Evolutionary conservation across 2,888 invertebrate genomes (phyloP), one percentile per base, ranked within the genome.

Genomic region (Torymus aiolomorphi): DNA sequence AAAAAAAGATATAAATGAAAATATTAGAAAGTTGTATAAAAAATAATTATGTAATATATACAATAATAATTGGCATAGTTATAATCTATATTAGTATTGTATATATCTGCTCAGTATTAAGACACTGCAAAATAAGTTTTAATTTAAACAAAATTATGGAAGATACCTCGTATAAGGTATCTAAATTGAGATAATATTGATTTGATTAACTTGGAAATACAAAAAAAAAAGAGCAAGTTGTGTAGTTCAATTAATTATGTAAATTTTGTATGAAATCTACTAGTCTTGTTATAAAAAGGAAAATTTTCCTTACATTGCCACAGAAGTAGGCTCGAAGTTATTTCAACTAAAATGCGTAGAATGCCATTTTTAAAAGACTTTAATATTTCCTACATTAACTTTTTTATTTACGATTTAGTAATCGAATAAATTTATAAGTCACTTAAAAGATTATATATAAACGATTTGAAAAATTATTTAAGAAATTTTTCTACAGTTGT

Each of bases 71-170:
- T 72, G 52, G 51, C 57, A 59, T 31, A 63, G 49, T 57, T 57
- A 51, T 71, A 77, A 65, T 24, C 51, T 73, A 66, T 54, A 42
- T 51, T 56, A 80, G 54, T 80, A 65, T 61, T 80, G 80, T 80
- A 80, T n/a, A 79, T 54, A 61, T 71, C 74, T 71, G 65, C 59
- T 80, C 80, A 80, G 80, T 80, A 80, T 80, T 80, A 80, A 65
- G 54, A 12, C 57, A 61, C 71, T 42, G 57, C 20, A 61, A 52
- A 76, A 59, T 61, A 14, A 66, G 71, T 72, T 1, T 51, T n/a
- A 71, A 73, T 78, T 67, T 61, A 74, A 74, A 78, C n/a, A n/a
- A n/a, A n/a, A n/a, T n/a, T n/a, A n/a, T n/a, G n/a, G n/a, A n/a
- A n/a, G n/a, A n/a, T n/a, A n/a, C n/a, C n/a, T n/a, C n/a, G n/a